Conservation (phyloP, 2,113 vertebrate species). For the Lipophrys pholis region DNA sequence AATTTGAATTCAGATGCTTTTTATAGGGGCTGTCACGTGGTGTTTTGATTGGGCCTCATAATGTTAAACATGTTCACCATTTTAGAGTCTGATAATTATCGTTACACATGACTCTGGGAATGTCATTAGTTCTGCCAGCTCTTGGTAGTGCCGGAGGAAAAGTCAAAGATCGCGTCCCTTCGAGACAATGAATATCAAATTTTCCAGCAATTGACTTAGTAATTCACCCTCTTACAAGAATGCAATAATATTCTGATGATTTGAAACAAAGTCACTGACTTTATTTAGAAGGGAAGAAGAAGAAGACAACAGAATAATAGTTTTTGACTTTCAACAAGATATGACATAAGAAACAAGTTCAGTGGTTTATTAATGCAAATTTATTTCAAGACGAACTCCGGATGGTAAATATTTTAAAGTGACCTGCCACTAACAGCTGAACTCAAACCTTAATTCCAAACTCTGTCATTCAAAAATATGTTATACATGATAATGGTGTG, state of each 20-base stretch:
- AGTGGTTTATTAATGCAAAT: slow-evolving; percentile 29
- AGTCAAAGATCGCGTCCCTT: neutral
- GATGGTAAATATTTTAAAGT: slow-evolving; percentile 49
- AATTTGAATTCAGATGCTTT: too few relatives aligned
- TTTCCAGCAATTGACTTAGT: neutral
- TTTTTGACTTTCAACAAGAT: neutral
- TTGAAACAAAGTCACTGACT: too few relatives aligned
- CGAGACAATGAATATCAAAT: neutral
- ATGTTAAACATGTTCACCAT: too few relatives aligned
- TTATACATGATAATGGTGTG: slow-evolving; percentile 12
- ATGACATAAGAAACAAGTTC: slow-evolving; percentile 18
- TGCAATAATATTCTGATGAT: too few relatives aligned
- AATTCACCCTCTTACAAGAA: neutral
- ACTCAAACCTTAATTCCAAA: slow-evolving; percentile 34
- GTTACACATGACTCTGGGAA: neutral
- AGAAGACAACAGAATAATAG: too few relatives aligned
- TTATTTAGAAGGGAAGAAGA: too few relatives aligned
- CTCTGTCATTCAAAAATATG: slow-evolving; percentile 31
- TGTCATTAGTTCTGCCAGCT: neutral
- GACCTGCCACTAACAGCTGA: slow-evolving; percentile 19
- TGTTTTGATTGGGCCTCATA: too few relatives aligned
- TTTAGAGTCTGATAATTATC: too few relatives aligned
- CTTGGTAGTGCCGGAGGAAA: neutral
- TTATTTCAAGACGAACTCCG: slow-evolving; percentile 11
- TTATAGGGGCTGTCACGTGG: too few relatives aligned